Evolutionary conservation across 2,113 vertebrate genomes (phyloP), one percentile per base, ranked within the genome.

Genomic region (Myrmecobius fasciatus): DNA sequence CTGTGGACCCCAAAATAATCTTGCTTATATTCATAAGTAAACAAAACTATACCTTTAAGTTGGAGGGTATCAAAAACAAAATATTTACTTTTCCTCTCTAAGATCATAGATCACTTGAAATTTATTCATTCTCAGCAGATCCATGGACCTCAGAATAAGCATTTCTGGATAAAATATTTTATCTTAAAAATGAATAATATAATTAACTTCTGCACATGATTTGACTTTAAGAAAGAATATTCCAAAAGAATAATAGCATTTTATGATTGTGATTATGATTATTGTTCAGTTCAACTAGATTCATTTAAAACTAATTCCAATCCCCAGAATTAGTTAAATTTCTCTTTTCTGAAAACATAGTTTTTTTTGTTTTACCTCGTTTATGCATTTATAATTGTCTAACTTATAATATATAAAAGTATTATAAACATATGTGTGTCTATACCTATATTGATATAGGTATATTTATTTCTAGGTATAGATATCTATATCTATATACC

Each of bases 111-210:
- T 83, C 67, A 22, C n/a, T 20, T 83, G 36, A 43, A 22, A 83
- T 83, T n/a, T 83, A 43, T 20, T 20, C 8, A 43, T 1, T 22
- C 14, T 22, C 17, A 5, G 24, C n/a, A 75, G 36, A 75, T 17
- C 9, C 31, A 20, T 83, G 67, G n/a, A 8, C n/a, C 17, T n/a
- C 17, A 83, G 14, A 83, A 43, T 83, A 83, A 83, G 20, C n/a
- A 83, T 8, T 1, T 83, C 20, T 43, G 20, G 20, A n/a, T 53
- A 92, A 90, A 92, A 51, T 91, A 2, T 0, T 89, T 96, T 94
- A 26, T 10, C n/a, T 94, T 43, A 24, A 97, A 98, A 96, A 12
- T 94, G 28, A 97, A n/a, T 89, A 94, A 1, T 60, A 36, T n/a
- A 31, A 22, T 89, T 43, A 49, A 93, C 8, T 12, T 5, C 54